phyloP scores from a whole-genome alignment of 2,797 vertebrate species.

The Labeo calbasu region DNA sequence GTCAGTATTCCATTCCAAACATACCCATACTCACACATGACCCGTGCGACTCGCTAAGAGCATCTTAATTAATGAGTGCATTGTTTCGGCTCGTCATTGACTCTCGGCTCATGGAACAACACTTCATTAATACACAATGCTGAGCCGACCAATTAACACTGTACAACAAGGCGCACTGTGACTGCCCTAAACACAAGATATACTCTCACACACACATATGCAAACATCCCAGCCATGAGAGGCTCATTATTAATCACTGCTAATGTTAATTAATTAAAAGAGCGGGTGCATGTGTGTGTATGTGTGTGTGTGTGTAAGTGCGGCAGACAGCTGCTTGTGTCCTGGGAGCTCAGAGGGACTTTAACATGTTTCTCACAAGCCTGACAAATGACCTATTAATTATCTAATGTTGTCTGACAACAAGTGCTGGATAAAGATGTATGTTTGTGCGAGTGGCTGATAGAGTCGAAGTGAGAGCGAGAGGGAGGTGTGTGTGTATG shows the following conservation, averaged over 20 bases:
- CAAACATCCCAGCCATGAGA: slow-evolving; percentile 69
- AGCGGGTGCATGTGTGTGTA: slow-evolving; percentile 48
- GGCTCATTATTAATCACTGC: slow-evolving; percentile 96
- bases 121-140: slow-evolving; percentile 79
- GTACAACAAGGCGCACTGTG: slow-evolving; percentile 86
- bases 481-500: slow-evolving; percentile 17
- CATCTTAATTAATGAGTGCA: slow-evolving; percentile 77
- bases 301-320: slow-evolving; percentile 40
- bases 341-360: slow-evolving; percentile 93
- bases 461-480: slow-evolving; percentile 59
- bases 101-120: slow-evolving; percentile 74
- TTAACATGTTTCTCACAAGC: slow-evolving; percentile 96
- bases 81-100: slow-evolving; percentile 72
- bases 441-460: slow-evolving; percentile 84
- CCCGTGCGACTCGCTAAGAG: slow-evolving; percentile 60
- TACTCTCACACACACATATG: slow-evolving; percentile 75
- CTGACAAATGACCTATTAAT: slow-evolving; percentile 99
- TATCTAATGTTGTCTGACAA: slow-evolving; percentile 99
- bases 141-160: slow-evolving; percentile 89
- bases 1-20: slow-evolving; percentile 18
- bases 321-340: slow-evolving; percentile 88
- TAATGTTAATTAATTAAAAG: slow-evolving; percentile 99
- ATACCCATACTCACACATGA: slow-evolving; percentile 27
- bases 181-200: slow-evolving; percentile 72
- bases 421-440: slow-evolving; percentile 99